Base-by-base conservation (phyloP, 2,113 vertebrate genomes). In the Rana temporaria region DNA sequence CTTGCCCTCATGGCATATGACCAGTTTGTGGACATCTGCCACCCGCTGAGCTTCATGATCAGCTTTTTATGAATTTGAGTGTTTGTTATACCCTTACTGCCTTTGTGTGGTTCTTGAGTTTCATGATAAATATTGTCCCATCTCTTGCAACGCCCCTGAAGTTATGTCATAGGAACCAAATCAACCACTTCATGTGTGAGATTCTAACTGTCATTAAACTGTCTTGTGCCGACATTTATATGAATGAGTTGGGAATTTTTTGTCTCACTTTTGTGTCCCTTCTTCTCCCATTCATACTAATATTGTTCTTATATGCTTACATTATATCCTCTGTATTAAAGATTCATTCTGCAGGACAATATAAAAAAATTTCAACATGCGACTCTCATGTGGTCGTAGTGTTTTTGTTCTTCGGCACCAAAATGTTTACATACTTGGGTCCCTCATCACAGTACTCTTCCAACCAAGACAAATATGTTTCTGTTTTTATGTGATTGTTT, bases 1-100 rank as follows among this genome's bases (percentile, higher is more conserved):
- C 70, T 78, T 38, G 70, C 52, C 4, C 32, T 83, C 1, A 85
- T 85, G 84, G 84, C 84, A 4, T 74, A 77, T 32, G 84, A 85
- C 38, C 42, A 73, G 19, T 85, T 69, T 20, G 9, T 85, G 18
- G 84, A 79, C 74, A 85, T 85, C 65, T 85, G 84, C 38, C 22
- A 34, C 12, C 84, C 84, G 0, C 69, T n/a, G n/a, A n/a, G n/a
- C n/a, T 84, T 14, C 84, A 68, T 48, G 81, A 85, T 42, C 19
- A 19, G 6, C 30, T 56, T 11, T n/a, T 81, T 52, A 87, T 85
- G 85, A 64, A 16, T 2, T 79, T 56, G 26, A 69, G 64, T 4
- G 20, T 2, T 0, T 86, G 85, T 56, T 34, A 86, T 65, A 0
- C 82, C 82, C 74, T 26, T 0, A 3, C 4, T 76, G 60, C 67